A percentile compares a stretch with the other conserved stretches of the same genome.
Evolutionary conservation across 1,140 invertebrate genomes (phyloP).

Genomic region (Bombus sylvicola): DNA sequence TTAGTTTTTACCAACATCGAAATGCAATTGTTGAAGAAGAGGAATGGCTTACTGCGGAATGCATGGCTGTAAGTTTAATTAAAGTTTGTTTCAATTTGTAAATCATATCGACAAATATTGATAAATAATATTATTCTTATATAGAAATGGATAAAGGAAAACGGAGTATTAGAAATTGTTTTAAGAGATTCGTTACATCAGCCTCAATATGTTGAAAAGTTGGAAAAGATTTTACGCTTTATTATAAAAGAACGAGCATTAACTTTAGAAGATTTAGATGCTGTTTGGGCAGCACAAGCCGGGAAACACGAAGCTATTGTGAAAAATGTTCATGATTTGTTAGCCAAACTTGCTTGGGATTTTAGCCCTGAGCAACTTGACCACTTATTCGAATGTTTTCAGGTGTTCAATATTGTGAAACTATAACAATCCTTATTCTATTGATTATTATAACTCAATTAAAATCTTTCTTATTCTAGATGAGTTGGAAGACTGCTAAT

Average conservation of each 20-base stretch:
- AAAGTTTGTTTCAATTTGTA: constrained; percentile 31
- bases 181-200: constrained; percentile 97
- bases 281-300: constrained; percentile 97
- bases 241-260: constrained; percentile 97
- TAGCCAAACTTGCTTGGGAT: constrained; percentile 99
- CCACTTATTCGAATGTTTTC: constrained; percentile 98
- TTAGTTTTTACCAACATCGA: constrained; percentile 92
- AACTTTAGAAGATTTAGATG: constrained; percentile 95
- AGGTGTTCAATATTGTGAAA: constrained; percentile 83
- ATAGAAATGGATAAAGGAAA: constrained; percentile 98
- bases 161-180: constrained; percentile 97
- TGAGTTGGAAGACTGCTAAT: constrained; percentile 97
- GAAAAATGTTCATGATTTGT: constrained; percentile 97
- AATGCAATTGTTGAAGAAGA: constrained; percentile 90
- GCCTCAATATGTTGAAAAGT: constrained; percentile 98
- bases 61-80: constrained; percentile 91
- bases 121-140: constrained; percentile 1
- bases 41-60: constrained; percentile 96
- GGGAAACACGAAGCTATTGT: constrained; percentile 98
- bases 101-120: neutral
- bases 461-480: constrained; percentile 81
- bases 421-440: neutral
- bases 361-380: constrained; percentile 98
- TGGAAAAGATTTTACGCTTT: constrained; percentile 98
- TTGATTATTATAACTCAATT: constrained; percentile 20